Evolutionary conservation across 2,113 vertebrate genomes (phyloP).

Genomic region (Rhinopomastus cyanomelas): DNA sequence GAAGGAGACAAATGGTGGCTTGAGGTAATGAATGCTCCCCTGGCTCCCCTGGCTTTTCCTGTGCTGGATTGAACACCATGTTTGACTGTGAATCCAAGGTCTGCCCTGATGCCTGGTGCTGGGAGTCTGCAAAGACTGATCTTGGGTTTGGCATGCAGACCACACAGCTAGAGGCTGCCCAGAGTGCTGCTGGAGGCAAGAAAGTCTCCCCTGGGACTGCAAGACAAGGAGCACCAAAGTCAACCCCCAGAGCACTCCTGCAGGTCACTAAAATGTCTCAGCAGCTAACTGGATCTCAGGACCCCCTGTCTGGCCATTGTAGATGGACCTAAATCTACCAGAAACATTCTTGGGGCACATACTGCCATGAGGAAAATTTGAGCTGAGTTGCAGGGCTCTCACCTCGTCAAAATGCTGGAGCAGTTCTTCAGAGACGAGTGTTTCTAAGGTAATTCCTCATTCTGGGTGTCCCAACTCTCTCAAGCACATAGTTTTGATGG

Average conservation of each 20-base stretch:
- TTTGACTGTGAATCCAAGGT: not conserved
- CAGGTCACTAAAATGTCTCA: not conserved
- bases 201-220: not conserved
- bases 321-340: not conserved
- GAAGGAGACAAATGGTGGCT: not conserved
- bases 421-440: not conserved
- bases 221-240: not conserved
- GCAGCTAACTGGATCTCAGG: not conserved
- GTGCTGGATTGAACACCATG: accelerated
- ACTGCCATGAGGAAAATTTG: not conserved
- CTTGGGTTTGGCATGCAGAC: not conserved
- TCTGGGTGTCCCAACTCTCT: not conserved
- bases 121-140: not conserved
- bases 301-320: not conserved
- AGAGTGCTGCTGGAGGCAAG: not conserved
- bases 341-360: not conserved
- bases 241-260: not conserved
- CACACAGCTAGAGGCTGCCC: not conserved
- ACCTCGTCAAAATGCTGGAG: not conserved
- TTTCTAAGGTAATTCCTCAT: not conserved
- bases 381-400: not conserved
- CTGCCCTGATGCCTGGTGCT: not conserved
- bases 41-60: not conserved
- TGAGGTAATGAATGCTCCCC: not conserved
- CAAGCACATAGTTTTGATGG: accelerated